These are phyloP conservation scores for Geophilus truncorum DNA, from an alignment of 2,888 invertebrate genomes.

Conservation along the genomic window DNA sequence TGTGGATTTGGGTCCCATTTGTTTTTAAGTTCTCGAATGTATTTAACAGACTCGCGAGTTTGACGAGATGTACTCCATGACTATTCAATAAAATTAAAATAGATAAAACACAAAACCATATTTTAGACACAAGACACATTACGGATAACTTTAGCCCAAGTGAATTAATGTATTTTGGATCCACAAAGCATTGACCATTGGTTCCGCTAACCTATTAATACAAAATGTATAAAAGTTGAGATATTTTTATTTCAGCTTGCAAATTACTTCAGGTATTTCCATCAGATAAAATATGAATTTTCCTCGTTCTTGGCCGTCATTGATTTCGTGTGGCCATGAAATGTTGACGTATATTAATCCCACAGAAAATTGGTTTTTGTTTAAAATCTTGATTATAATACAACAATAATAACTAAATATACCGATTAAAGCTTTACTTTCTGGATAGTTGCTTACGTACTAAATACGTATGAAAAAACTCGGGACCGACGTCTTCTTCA, in stretches of 20 bases:
- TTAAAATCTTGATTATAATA: slow-evolving; percentile 72
- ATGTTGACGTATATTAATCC: slow-evolving; percentile 69
- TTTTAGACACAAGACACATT: too few species aligned
- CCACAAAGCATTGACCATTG: neutral
- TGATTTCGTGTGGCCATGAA: slow-evolving; percentile 82
- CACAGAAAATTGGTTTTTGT: slow-evolving; percentile 79
- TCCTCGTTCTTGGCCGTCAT: slow-evolving; percentile 52
- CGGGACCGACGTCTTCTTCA: slow-evolving; percentile 76
- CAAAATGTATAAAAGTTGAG: too few species aligned
- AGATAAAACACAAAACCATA: too few species aligned
- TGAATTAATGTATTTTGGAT: neutral
- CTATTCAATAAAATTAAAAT: neutral
- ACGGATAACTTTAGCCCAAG: neutral
- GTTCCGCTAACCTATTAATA: neutral
- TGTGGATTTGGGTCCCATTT: neutral
- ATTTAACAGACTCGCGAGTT: too few species aligned
- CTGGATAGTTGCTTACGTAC: too few species aligned
- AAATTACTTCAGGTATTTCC: slow-evolving; percentile 61
- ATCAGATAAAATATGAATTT: slow-evolving; percentile 88
- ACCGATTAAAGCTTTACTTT: too few species aligned
- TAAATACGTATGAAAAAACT: slow-evolving; percentile 75
- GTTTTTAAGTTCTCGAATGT: too few species aligned
- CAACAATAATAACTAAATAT: too few species aligned
- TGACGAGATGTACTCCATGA: too few species aligned
- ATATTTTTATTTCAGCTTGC: neutral